Base-by-base conservation (phyloP, 2,797 vertebrate genomes). In the Ambastaia sidthimunki region DNA sequence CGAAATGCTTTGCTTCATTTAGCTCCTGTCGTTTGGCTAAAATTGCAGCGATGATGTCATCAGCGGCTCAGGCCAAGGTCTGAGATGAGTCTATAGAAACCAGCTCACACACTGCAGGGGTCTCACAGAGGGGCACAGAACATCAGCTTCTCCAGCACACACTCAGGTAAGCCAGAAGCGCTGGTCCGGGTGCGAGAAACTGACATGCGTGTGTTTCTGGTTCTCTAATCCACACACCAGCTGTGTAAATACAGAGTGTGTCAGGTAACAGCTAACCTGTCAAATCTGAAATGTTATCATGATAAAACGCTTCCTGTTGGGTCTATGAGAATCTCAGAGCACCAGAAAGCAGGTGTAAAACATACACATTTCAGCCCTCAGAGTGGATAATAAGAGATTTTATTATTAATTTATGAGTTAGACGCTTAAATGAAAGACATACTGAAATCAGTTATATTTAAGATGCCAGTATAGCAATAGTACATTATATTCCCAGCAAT, bases 21-120 rank as follows among this genome's bases (percentile, higher is more conserved):
- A 76, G 83, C 85, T 87, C 70, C 50, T 59, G 60, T 48, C 63
- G 54, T 80, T 76, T 80, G 82, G 90, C 91, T 92, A 93, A 94
- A 94, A 91, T 91, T 93, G 91, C 86, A 79, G 65, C 7, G 5
- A 82, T 95, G 93, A 95, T 91, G 86, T 94, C 89, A 94, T 88
- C 41, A 6, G 34, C 74, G 16, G 54, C 18, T 54, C 70, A 81
- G 71, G 25, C 11, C 85, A 89, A 86, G 89, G 89, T 86, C 80
- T 59, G 83, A 85, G 87, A 74, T 80, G 86, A 82, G 80, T 88
- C 87, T 89, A 89, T 88, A 89, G 85, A 78, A 87, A 77, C 86
- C 70, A 73, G 59, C 82, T 85, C 78, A 71, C 82, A 83, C 67
- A 54, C 48, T 55, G 71, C 47, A 28, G 47, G 37, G 80, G 84